phyloP scores from a whole-genome alignment of 2,113 vertebrate genomes.

The Sceloporus undulatus region DNA sequence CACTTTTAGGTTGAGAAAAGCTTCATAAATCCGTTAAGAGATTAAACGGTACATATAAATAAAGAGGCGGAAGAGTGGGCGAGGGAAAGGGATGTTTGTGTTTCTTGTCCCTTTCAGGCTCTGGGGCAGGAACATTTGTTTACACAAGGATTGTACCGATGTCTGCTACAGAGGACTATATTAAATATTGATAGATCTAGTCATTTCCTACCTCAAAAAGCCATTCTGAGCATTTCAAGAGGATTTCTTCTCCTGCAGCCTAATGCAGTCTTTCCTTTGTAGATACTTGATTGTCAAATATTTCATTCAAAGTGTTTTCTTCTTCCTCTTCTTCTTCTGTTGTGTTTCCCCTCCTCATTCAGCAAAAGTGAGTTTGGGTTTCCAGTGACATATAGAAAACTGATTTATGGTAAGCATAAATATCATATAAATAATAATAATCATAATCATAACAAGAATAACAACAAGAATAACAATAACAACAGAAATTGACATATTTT shows the following conservation, averaged over 20 bases:
- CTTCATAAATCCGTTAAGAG: slow-evolving; percentile 70
- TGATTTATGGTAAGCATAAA: slow-evolving; percentile 75
- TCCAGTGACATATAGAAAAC: slow-evolving; percentile 70
- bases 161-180: slow-evolving; percentile 53
- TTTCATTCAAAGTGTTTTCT: slow-evolving; percentile 70
- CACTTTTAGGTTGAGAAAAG: slow-evolving; percentile 75
- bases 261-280: slow-evolving; percentile 57
- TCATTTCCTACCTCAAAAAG: slow-evolving; percentile 54
- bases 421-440: slow-evolving; percentile 69
- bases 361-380: slow-evolving; percentile 63
- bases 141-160: slow-evolving; percentile 63
- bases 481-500: slow-evolving; percentile 48
- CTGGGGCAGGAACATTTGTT: slow-evolving; percentile 53
- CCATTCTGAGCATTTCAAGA: slow-evolving; percentile 46
- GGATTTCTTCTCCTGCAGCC: slow-evolving; percentile 36
- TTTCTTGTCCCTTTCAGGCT: slow-evolving; percentile 64
- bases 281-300: slow-evolving; percentile 80
- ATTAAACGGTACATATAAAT: slow-evolving; percentile 71
- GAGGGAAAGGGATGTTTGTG: slow-evolving; percentile 42
- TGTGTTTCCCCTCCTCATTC: slow-evolving; percentile 65
- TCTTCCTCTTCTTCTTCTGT: slow-evolving; percentile 54
- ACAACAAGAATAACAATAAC: slow-evolving; percentile 16
- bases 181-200: slow-evolving; percentile 43
- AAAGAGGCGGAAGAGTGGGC: slow-evolving; percentile 61
- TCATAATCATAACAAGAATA: background rate